Evolutionary conservation across 2,888 invertebrate genomes (phyloP).

Genomic region (Drosophila merina): DNA sequence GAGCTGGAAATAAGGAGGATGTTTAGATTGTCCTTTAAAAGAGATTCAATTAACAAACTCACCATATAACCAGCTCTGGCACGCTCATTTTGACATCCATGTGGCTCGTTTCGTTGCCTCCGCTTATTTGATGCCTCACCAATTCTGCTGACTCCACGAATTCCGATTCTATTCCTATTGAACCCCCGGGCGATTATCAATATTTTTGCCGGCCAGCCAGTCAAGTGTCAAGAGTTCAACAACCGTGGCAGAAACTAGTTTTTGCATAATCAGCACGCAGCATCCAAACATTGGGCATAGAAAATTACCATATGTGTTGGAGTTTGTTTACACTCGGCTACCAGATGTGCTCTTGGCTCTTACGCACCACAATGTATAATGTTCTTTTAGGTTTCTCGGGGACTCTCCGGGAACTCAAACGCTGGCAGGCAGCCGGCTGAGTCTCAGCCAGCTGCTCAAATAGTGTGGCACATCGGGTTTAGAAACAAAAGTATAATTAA

Average conservation of each 20-base stretch:
- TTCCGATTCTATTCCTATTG: conserved; percentile 14
- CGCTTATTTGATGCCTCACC: conserved; percentile 8
- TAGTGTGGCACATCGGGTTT: conserved; percentile 6
- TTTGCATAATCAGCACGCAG: conserved; percentile 56
- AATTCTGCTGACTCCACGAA: conserved; percentile 33
- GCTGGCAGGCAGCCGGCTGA: conserved; percentile 9
- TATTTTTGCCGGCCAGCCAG: conserved; percentile 42
- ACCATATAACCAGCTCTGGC: conserved; percentile 84
- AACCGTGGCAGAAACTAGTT: conserved; percentile 65
- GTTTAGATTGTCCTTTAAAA: background rate
- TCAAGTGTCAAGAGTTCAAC: conserved; percentile 74
- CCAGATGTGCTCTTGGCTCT: conserved; percentile 24
- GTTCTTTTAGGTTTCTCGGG: background rate
- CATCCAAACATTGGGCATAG: conserved; percentile 24
- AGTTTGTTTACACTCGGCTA: conserved; percentile 33
- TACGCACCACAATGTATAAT: conserved; percentile 4
- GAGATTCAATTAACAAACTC: conserved; percentile 10
- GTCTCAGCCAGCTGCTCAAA: conserved; percentile 38
- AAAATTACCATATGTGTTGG: conserved; percentile 35
- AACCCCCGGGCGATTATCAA: conserved; percentile 24
- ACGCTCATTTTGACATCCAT: conserved; percentile 79
- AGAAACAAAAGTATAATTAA: conserved; percentile 1
- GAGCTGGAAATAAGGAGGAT: conserved; percentile 54
- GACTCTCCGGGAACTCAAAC: conserved; percentile 7
- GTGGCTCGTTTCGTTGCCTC: conserved; percentile 24